These are phyloP conservation scores for Platanista minor DNA, from an alignment of 2,113 vertebrate species.

Conservation along the genomic window DNA sequence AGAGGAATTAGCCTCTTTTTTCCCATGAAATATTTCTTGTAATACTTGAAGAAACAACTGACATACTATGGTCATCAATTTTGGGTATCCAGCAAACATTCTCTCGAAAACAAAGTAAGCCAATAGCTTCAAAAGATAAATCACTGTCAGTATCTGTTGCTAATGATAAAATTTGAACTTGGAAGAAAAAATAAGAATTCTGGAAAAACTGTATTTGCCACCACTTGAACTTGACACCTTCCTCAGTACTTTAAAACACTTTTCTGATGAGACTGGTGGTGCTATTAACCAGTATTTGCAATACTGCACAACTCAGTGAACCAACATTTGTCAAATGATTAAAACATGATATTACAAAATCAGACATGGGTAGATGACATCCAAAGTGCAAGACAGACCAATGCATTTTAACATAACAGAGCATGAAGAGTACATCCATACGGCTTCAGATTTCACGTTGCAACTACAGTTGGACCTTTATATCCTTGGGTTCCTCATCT, in stretches of 20 bases:
- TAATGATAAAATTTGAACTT: neutral
- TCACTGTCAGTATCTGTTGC: neutral
- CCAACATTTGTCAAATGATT: neutral
- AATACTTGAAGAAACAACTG: neutral
- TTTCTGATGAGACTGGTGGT: neutral
- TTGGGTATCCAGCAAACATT: neutral
- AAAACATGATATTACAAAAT: neutral
- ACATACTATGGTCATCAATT: neutral
- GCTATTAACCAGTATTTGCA: neutral
- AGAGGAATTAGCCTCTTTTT: neutral
- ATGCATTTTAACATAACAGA: neutral
- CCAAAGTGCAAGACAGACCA: neutral
- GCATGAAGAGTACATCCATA: neutral
- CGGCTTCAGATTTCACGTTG: neutral
- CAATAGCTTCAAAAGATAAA: neutral
- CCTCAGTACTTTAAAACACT: neutral
- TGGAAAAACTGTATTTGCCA: neutral
- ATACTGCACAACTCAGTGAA: neutral
- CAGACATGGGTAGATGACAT: neutral
- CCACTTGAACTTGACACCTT: neutral
- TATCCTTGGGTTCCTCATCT: neutral
- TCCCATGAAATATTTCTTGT: neutral
- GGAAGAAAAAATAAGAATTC: neutral
- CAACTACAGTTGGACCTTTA: neutral
- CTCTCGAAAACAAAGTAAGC: conserved; percentile 1